Evolutionary conservation across 2,888 invertebrate genomes (phyloP), one percentile per base, ranked within the genome.

Genomic region (Drosophila gaucha): DNA sequence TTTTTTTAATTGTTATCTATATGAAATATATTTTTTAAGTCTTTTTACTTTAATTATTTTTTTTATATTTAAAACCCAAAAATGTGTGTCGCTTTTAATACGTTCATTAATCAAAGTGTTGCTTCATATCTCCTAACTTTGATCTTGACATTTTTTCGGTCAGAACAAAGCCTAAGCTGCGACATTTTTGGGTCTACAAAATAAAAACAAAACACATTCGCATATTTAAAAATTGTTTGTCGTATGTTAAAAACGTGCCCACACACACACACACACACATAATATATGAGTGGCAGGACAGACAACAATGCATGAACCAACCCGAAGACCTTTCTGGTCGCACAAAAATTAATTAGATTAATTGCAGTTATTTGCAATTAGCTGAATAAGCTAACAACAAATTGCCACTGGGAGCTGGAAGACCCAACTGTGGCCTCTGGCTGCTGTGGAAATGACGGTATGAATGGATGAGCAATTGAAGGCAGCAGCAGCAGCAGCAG

Each of bases 391-490:
- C 56, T 70, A 62, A 59, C 62, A 74, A 72, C 86, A 86, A 82
- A 83, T 84, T 86, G 83, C 49, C 51, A 58, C 55, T 57, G 62
- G 56, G 66, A 59, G 67, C 58, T 58, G 57, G 59, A 66, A 65
- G 59, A 41, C 18, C 44, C 41, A 57, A 38, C 24, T 18, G 57
- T 22, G 31, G 51, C 14, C 49, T 30, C 26, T 36, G 36, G 54
- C 39, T 41, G 65, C 43, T 70, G 62, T 67, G 60, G 70, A 82
- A 73, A 69, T 51, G 71, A 69, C 51, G 70, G 63, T 52, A 74
- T 83, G 84, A 83, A 82, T 83, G 80, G 67, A 74, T 83, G 78
- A 80, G 74, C 70, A 84, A 84, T 80, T 80, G 86, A 70, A 67
- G 69, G 43, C 67, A 69, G 59, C 28, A 54, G 36, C 54, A 54